Evolutionary conservation across 2,888 invertebrate genomes (phyloP), one percentile per base, ranked within the genome.

Genomic region (Acleris literana): DNA sequence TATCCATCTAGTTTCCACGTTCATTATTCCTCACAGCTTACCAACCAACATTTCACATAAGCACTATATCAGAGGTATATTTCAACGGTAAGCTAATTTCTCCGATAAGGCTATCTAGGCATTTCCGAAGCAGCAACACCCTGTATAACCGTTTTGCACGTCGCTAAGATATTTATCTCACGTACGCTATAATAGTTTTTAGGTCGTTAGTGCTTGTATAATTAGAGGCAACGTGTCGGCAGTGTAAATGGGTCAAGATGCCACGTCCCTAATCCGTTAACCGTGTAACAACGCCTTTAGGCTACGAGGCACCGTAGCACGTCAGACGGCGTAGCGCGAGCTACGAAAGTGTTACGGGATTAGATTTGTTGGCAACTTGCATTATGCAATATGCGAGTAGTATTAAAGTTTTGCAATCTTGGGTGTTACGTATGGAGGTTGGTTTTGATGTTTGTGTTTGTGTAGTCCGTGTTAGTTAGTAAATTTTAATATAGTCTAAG

Each of bases 181-280:
- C 66, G 66, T 57, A 44, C 52, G 66, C 66, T 48, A 57, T 66
- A 62, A 66, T 66, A 68, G 65, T 68, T 68, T 78, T 79, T 72
- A 78, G 77, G 76, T 86, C 84, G 86, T 86, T 86, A 86, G 80
- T 76, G 74, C 74, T 64, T 29, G 76, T 76, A 80, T 80, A 81
- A 83, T 84, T 80, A 83, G 83, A 76, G 78, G 74, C 78, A 78
- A 81, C 83, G 78, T 81, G 83, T 79, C 74, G 75, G 70, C 77
- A 76, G 75, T 76, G 80, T 75, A 83, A 86, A 78, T 85, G 80
- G 86, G 87, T 86, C 86, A 86, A 86, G 86, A 84, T 78, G 80
- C 76, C 79, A 72, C 82, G 83, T 83, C 77, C 77, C 76, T 81
- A 83, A 85, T 85, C 82, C 79, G 79, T 82, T 83, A 79, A 85